Evolutionary conservation across 2,888 invertebrate genomes (phyloP), one percentile per base, ranked within the genome.

Genomic region (Charanyca ferruginea): DNA sequence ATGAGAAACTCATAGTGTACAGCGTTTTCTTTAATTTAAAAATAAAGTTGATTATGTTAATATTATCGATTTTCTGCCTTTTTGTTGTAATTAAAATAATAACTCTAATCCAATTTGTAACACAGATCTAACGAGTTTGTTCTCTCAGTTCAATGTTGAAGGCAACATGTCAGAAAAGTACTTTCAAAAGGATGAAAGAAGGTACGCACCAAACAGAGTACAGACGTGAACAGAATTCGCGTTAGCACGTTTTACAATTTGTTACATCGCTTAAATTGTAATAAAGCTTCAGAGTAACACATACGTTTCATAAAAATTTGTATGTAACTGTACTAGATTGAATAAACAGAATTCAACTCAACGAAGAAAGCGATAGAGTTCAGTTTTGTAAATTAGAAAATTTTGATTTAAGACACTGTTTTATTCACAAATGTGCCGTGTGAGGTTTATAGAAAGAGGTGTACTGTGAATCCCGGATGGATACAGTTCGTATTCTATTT

Each of bases 181-280:
- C 86, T 84, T 85, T 82, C 81, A 84, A 87, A 85, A 87, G 86
- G 88, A 89, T 88, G 88, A 90, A 91, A 90, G 89, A 89, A 89
- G 84, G 89, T 87, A 89, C 84, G 89, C 87, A 86, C 86, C 88
- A 89, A 91, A 93, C 91, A 91, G 89, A 92, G 88, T 90, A 90
- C 85, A 85, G 84, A 92, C 93, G 93, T 93, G 93, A 87, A 84
- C 87, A 81, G 93, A 94, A 93, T 94, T 88, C 90, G 80, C 88
- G 89, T 91, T 89, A 86, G 89, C 91, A 87, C 90, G 90, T 92
- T 93, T 93, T 91, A 94, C 93, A 93, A 94, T 94, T 94, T 93
- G 93, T 94, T 91, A 92, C 92, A 93, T 91, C 90, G 90, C 93
- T 93, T 94, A 93, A 93, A 94, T 94, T 94, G 93, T 94, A 93